phyloP scores from a whole-genome alignment of 2,797 vertebrate species.

The Chloroceryle inda region DNA sequence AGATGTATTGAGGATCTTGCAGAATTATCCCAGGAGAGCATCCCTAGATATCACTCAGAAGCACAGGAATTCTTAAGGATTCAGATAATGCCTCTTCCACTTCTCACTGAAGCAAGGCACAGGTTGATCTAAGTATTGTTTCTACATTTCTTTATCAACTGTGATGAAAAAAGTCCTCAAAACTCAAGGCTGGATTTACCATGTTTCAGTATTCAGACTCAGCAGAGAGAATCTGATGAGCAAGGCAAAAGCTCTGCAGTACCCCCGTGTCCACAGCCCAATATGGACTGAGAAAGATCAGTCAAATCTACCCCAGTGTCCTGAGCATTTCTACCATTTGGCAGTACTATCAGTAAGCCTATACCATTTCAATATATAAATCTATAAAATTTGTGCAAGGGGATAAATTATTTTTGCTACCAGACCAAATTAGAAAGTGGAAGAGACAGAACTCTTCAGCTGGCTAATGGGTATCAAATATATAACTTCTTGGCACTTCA shows the following conservation, averaged over 20 bases:
- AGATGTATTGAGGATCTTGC: background rate
- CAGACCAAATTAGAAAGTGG: background rate
- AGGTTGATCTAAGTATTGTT: background rate
- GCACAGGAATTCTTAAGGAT: background rate
- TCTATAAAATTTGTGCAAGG: background rate
- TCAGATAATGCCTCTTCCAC: background rate
- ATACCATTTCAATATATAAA: background rate
- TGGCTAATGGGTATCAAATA: background rate
- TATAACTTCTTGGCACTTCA: background rate
- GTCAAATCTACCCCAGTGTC: background rate
- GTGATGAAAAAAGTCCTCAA: background rate
- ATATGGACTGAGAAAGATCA: background rate
- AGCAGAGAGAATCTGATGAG: background rate
- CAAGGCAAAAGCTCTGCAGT: background rate
- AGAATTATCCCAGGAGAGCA: background rate
- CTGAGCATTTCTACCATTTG: background rate
- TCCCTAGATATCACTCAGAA: background rate
- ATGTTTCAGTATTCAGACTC: background rate
- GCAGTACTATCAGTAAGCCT: background rate
- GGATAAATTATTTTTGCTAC: background rate
- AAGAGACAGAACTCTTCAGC: background rate
- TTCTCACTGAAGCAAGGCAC: background rate
- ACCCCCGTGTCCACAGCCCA: background rate
- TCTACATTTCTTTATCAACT: background rate
- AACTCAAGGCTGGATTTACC: background rate